Evolutionary conservation across 2,797 vertebrate genomes (phyloP), one percentile per base, ranked within the genome.

Genomic region (Rhabdomys pumilio): DNA sequence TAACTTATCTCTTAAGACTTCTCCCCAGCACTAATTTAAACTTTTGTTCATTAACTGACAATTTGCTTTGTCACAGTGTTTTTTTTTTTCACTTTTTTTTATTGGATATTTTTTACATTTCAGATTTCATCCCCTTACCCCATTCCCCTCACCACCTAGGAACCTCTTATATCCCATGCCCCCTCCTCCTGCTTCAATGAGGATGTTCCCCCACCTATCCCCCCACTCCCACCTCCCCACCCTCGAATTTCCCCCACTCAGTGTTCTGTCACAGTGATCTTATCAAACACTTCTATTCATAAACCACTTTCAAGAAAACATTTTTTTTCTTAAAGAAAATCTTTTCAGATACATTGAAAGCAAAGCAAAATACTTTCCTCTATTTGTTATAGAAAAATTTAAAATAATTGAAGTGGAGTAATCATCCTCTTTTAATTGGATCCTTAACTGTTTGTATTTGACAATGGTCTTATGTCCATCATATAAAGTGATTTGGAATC

Each of bases 301-400:
- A 85, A 87, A 17, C 19, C 47, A 90, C 31, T 90, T 89, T 67
- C 26, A 79, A 67, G 69, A 89, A 26, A 3, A 91, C 75, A 41
- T 15, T 9, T 88, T 89, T 89, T 92, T 91, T 41, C 61, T 67
- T 31, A 15, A 50, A 83, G 41, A 86, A 34, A 59, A 38, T 69
- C 55, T 59, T 79, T 50, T 2, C 26, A 72, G 20, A 5, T 69
- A 89, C 3, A 90, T n/a, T 93, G 59, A 90, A 93, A 82, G 55
- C 82, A 90, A 97, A 75, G 3, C 59, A 63, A 63, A 63, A 24
- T 63, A 79, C 1, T 82, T 91, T 15, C 13, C 92, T 91, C 50
- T 84, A 59, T n/a, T 80, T 63, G 55, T 90, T 93, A 61, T 73
- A 6, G 80, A 72, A 95, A 81, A n/a, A 65, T 90, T 89, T 81